Percentiles rank a stretch among this genome's conserved stretches.
These are phyloP conservation scores for Pristionchus entomophagus DNA, from an alignment of 2,888 invertebrate species.

Conservation along the genomic window DNA sequence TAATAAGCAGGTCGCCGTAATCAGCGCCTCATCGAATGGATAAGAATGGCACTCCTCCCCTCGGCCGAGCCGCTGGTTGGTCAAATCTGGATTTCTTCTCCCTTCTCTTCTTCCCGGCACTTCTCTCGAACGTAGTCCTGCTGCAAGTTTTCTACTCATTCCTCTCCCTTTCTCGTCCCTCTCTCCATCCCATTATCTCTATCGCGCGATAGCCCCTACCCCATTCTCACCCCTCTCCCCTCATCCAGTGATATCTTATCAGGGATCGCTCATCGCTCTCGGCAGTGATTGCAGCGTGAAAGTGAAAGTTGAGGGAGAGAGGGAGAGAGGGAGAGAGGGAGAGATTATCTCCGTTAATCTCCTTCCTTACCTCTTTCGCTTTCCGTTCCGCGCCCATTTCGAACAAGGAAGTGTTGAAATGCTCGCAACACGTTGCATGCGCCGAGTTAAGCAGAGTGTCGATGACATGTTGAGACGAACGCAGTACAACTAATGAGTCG, in stretches of 20 bases:
- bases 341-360: too few species aligned
- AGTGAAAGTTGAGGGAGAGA: too few species aligned
- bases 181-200: not conserved
- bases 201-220: not conserved
- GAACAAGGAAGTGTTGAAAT: too few species aligned
- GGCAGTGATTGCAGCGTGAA: too few species aligned
- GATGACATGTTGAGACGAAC: too few species aligned
- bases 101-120: not conserved
- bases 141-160: conserved; percentile 9
- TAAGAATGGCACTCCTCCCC: conserved; percentile 26
- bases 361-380: too few species aligned
- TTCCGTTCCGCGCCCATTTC: too few species aligned
- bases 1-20: not conserved
- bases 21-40: not conserved
- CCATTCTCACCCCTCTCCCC: not conserved
- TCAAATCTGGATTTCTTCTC: conserved; percentile 19
- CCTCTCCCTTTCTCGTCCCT: not conserved
- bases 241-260: not conserved
- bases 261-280: too few species aligned
- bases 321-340: too few species aligned
- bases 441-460: too few species aligned
- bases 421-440: too few species aligned
- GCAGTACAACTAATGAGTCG: too few species aligned
- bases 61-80: not conserved
- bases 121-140: not conserved